phyloP scores from a whole-genome alignment of 2,797 vertebrate species.

The Erithacus rubecula region DNA sequence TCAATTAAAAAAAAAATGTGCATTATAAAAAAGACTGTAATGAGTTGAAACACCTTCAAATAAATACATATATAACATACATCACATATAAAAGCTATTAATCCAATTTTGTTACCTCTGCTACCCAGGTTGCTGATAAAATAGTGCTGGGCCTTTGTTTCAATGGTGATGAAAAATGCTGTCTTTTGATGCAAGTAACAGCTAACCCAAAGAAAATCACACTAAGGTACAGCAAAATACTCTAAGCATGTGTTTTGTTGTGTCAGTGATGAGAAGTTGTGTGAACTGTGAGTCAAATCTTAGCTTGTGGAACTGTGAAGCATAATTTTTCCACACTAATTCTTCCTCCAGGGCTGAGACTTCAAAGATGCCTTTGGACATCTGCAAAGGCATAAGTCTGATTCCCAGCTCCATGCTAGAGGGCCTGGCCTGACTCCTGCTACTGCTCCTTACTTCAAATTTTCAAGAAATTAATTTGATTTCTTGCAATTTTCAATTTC shows the following conservation, averaged over 20 bases:
- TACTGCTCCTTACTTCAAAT: not conserved
- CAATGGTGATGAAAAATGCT: not conserved
- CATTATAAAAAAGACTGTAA: slow-evolving; percentile 37
- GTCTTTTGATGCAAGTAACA: not conserved
- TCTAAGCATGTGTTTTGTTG: not conserved
- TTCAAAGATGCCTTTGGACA: not conserved
- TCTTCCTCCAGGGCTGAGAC: not conserved
- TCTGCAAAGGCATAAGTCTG: not conserved
- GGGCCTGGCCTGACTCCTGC: not conserved
- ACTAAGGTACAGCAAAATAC: not conserved
- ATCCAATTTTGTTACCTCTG: slow-evolving; percentile 46
- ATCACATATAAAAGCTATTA: slow-evolving; percentile 66
- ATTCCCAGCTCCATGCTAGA: not conserved
- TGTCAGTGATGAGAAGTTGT: not conserved
- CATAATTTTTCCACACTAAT: not conserved
- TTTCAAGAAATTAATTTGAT: not conserved
- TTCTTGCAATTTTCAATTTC: not conserved
- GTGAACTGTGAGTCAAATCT: not conserved
- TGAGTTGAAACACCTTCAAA: slow-evolving; percentile 49
- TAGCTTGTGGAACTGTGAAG: not conserved
- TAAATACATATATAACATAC: slow-evolving; percentile 57
- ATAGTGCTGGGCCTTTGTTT: not conserved
- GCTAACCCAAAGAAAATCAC: not conserved
- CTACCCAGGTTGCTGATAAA: not conserved
- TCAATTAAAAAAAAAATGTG: slow-evolving; percentile 31